phyloP scores from a whole-genome alignment of 30 jellyfish, hydroid and myxozoan species.

The Nemopilema nomurai region DNA sequence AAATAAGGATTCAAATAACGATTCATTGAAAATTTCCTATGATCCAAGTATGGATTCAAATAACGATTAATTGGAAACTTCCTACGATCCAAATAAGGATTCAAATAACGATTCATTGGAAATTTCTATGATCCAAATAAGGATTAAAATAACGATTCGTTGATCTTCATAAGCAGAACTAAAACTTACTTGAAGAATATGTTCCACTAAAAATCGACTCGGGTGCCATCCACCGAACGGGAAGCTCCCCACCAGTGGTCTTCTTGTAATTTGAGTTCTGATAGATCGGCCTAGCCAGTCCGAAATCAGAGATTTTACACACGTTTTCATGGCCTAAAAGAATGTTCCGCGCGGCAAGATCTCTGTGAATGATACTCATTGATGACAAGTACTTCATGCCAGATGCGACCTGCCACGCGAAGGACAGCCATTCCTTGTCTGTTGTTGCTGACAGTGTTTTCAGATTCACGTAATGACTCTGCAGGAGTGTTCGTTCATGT shows the following conservation, averaged over 20 bases:
- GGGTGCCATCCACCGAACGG: constrained; percentile 89
- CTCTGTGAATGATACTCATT: constrained; percentile 72
- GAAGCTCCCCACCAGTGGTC: constrained; percentile 79
- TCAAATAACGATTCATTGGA: too few relatives aligned
- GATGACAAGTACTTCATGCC: constrained; percentile 94
- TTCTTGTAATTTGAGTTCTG: constrained; percentile 61
- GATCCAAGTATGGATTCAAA: too few relatives aligned
- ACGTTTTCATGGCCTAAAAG: constrained; percentile 82
- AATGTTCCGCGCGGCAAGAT: constrained; percentile 86
- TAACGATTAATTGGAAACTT: too few relatives aligned
- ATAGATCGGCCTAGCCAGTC: constrained; percentile 75
- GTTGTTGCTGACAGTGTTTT: not conserved
- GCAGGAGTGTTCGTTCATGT: constrained; percentile 5
- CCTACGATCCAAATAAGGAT: too few relatives aligned
- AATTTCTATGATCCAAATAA: too few relatives aligned
- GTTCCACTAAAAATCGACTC: constrained; percentile 77
- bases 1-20: too few relatives aligned
- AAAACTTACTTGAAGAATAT: constrained; percentile 47
- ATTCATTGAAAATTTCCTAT: too few relatives aligned
- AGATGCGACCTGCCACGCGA: constrained; percentile 92
- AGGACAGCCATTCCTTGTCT: constrained; percentile 58
- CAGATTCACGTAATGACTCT: constrained; percentile 42
- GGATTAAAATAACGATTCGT: too few relatives aligned
- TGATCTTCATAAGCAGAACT: not conserved
- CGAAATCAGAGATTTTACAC: constrained; percentile 84